Conservation (phyloP, 2,797 vertebrate species). For the Tamandua tetradactyla region DNA sequence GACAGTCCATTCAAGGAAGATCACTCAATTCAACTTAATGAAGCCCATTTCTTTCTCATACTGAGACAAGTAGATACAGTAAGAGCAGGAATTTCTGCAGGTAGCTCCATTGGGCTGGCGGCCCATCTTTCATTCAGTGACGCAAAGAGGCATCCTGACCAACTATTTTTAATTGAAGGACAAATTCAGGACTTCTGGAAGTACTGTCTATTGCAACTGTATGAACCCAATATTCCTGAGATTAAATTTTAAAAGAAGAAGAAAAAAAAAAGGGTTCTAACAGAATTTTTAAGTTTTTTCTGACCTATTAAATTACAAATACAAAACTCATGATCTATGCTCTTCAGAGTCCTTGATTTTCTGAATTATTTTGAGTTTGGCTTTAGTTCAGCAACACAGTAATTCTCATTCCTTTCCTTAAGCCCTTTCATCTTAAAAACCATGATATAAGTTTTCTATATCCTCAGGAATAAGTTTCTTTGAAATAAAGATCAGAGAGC, state of each 20-base stretch:
- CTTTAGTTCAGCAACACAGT: background rate
- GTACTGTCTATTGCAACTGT: background rate
- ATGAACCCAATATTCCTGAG: background rate
- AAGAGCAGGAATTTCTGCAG: background rate
- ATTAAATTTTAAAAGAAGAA: background rate
- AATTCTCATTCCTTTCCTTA: background rate
- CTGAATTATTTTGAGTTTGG: background rate
- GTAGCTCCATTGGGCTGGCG: background rate
- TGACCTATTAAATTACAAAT: conserved; percentile 27
- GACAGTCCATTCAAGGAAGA: too few species aligned
- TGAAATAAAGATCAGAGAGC: background rate
- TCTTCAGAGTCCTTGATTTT: conserved; percentile 15
- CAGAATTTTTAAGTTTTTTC: conserved; percentile 45
- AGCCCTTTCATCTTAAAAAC: conserved; percentile 10
- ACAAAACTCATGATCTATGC: background rate
- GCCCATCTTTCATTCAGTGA: background rate
- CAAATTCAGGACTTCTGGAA: conserved; percentile 6
- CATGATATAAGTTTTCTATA: background rate
- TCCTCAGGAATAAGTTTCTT: background rate
- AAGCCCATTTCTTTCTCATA: too few species aligned
- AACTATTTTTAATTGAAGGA: background rate
- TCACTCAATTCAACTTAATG: too few species aligned
- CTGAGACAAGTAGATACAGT: too few species aligned
- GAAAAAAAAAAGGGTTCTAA: background rate
- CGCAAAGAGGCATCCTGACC: too few species aligned